phyloP scores from a whole-genome alignment of 2,797 vertebrate genomes.

The Dicrostonyx torquatus region DNA sequence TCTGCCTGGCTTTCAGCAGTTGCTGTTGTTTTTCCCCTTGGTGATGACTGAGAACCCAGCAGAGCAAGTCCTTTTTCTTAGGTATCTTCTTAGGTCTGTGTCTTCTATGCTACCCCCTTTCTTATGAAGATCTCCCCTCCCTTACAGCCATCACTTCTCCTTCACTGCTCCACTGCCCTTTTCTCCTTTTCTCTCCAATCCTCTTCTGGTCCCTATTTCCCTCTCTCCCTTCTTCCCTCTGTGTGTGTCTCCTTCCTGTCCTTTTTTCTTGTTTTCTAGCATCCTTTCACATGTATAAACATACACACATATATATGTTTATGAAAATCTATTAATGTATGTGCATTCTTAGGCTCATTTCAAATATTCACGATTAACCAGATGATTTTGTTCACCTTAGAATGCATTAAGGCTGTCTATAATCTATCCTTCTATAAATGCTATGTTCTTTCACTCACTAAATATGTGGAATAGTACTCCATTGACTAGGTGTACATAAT shows the following conservation, averaged over 20 bases:
- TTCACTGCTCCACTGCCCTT: no score
- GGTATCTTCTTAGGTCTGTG: background rate
- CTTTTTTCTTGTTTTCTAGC: background rate
- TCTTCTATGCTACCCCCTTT: background rate
- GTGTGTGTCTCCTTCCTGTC: background rate
- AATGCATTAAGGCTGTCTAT: background rate
- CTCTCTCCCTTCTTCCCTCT: background rate
- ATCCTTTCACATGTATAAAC: no score
- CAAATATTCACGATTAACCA: background rate
- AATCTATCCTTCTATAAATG: background rate
- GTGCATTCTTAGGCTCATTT: background rate
- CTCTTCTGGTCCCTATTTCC: background rate
- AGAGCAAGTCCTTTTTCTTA: background rate
- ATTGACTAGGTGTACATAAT: background rate
- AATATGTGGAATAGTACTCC: background rate
- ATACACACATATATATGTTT: background rate
- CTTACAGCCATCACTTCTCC: background rate
- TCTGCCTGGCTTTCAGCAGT: no score
- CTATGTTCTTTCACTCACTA: background rate
- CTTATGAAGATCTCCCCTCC: background rate
- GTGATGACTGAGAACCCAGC: rapidly evolving
- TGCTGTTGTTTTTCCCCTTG: background rate
- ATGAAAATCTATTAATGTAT: background rate
- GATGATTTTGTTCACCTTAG: background rate
- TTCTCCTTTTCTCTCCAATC: background rate